These are phyloP conservation scores for Drosophila lini DNA, from an alignment of 1,140 invertebrate species.

Conservation along the genomic window DNA sequence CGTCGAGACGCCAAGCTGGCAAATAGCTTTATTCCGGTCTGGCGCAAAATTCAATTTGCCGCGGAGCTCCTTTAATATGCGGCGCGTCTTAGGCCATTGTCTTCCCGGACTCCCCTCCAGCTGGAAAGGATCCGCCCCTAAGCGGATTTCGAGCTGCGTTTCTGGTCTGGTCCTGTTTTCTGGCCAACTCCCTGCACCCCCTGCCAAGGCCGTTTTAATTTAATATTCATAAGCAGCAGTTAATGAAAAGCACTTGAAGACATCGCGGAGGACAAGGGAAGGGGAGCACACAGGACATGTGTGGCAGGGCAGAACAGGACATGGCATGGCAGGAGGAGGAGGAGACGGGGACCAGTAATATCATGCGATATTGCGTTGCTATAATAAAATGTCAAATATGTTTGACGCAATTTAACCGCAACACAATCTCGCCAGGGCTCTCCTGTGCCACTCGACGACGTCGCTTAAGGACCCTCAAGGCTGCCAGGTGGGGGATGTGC, in stretches of 20 bases:
- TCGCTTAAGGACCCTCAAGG: slow-evolving; percentile 75
- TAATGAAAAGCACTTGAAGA: slow-evolving; percentile 79
- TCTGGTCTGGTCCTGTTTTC: slow-evolving; percentile 20
- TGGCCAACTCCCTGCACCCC: slow-evolving; percentile 2
- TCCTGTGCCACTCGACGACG: slow-evolving; percentile 59
- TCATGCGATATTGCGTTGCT: slow-evolving; percentile 51
- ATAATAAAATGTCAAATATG: slow-evolving; percentile 82
- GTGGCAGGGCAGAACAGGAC: not conserved
- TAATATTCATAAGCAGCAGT: slow-evolving; percentile 82
- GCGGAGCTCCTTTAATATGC: slow-evolving; percentile 54
- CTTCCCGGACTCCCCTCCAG: not conserved
- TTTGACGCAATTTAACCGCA: slow-evolving; percentile 81
- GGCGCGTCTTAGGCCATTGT: slow-evolving; percentile 57
- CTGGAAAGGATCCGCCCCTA: slow-evolving; percentile 2
- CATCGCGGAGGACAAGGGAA: slow-evolving; percentile 31
- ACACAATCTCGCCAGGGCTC: slow-evolving; percentile 61
- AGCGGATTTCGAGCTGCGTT: slow-evolving; percentile 37
- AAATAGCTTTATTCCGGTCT: slow-evolving; percentile 59
- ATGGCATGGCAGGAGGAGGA: not conserved
- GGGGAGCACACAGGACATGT: slow-evolving; percentile 2
- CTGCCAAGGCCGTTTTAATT: slow-evolving; percentile 61
- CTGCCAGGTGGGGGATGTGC: slow-evolving; percentile 48
- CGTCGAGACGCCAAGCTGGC: slow-evolving; percentile 7
- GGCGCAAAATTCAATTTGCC: slow-evolving; percentile 68
- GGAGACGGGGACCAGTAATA: slow-evolving; percentile 14